These are phyloP conservation scores for Podargus strigoides DNA, from an alignment of 2,797 vertebrate species.

Conservation along the genomic window DNA sequence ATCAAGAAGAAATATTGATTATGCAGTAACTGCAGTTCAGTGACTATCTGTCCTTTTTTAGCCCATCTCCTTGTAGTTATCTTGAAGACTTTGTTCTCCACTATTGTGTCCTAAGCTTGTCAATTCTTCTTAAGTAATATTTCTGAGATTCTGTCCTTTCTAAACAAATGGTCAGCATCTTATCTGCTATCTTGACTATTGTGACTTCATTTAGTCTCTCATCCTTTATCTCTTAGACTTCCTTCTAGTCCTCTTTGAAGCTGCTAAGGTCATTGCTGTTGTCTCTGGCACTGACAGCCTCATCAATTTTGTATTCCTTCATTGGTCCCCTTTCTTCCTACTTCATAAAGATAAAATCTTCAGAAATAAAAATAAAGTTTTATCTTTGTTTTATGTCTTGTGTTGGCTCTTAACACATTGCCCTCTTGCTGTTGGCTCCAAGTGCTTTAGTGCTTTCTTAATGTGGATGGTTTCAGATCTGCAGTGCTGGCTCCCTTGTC, in stretches of 20 bases:
- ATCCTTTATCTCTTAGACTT: conserved; percentile 16
- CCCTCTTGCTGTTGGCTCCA: background rate
- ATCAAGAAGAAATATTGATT: background rate
- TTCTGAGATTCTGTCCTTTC: background rate
- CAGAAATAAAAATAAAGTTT: too few relatives aligned
- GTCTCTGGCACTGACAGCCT: background rate
- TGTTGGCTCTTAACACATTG: accelerated
- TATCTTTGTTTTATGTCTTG: background rate
- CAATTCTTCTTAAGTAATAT: background rate
- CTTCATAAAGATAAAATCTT: background rate
- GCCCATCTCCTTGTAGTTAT: background rate
- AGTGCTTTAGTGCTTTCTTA: background rate
- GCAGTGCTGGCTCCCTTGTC: accelerated
- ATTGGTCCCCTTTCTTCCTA: background rate
- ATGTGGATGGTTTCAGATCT: accelerated
- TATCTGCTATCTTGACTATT: background rate
- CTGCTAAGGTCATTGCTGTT: background rate
- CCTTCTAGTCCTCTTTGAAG: background rate
- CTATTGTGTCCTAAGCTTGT: background rate
- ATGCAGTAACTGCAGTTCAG: background rate
- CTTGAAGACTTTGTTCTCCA: background rate
- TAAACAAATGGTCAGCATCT: background rate
- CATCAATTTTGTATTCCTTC: background rate
- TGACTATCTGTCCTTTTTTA: background rate
- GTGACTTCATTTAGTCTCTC: background rate